These are phyloP conservation scores for Pterobdella sp. DNA, from an alignment of 2,888 invertebrate genomes.

Conservation along the genomic window DNA sequence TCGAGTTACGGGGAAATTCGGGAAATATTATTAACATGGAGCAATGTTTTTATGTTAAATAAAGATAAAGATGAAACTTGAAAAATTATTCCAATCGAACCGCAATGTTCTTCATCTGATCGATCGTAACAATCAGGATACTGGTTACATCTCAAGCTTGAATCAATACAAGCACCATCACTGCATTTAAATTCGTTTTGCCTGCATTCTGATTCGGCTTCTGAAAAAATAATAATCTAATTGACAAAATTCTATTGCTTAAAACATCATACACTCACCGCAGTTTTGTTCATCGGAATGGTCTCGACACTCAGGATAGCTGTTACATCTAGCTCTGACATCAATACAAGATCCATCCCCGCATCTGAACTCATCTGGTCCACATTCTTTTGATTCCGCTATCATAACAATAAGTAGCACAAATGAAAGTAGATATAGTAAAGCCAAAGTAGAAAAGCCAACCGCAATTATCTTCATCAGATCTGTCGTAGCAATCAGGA, in stretches of 20 bases:
- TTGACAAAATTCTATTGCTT: not conserved
- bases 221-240: too few species aligned
- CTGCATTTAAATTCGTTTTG: constrained; percentile 33
- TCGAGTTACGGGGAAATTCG: constrained; percentile 35
- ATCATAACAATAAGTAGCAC: not conserved
- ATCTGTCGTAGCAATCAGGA: constrained; percentile 33
- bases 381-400: too few species aligned
- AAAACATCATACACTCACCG: constrained; percentile 12
- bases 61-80: too few species aligned
- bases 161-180: constrained; percentile 33
- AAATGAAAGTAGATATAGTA: not conserved
- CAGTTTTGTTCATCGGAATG: constrained; percentile 34
- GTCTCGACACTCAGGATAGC: constrained; percentile 33
- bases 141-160: constrained; percentile 60
- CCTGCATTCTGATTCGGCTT: too few species aligned
- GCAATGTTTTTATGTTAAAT: too few species aligned
- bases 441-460: not conserved
- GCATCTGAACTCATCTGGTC: constrained; percentile 32
- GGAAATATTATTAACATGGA: too few species aligned
- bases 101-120: constrained; percentile 80
- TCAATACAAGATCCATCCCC: constrained; percentile 32
- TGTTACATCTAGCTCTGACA: constrained; percentile 30
- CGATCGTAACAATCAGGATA: constrained; percentile 85
- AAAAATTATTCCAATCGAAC: too few species aligned
- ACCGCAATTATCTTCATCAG: constrained; percentile 34